These are phyloP conservation scores for Cataglyphis altisquamis DNA, from an alignment of 2,888 invertebrate genomes.

Conservation along the genomic window DNA sequence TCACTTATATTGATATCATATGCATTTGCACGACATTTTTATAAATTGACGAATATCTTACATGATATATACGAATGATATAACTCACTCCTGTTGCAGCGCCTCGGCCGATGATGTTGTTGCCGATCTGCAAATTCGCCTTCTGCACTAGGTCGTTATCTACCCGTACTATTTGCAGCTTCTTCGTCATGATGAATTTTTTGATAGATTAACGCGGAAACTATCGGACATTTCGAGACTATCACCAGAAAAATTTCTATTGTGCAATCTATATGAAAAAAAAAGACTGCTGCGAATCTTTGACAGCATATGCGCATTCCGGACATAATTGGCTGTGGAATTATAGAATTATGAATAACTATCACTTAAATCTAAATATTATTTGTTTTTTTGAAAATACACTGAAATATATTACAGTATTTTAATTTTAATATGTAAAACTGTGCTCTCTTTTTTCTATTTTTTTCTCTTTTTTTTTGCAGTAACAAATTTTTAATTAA, in stretches of 20 bases:
- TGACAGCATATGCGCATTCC: background rate
- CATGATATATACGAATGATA: background rate
- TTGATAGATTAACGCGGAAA: background rate
- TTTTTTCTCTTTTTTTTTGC: background rate
- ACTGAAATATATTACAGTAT: background rate
- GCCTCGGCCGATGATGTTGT: constrained; percentile 75
- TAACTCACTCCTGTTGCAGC: constrained; percentile 72
- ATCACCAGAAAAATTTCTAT: background rate
- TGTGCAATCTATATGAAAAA: background rate
- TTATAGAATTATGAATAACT: background rate
- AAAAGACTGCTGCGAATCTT: background rate
- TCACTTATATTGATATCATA: background rate
- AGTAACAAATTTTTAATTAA: background rate
- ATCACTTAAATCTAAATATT: background rate
- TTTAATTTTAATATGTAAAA: background rate
- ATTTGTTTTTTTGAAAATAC: background rate
- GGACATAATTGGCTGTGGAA: background rate
- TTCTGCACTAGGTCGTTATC: constrained; percentile 75
- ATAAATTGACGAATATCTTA: background rate
- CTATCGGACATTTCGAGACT: constrained; percentile 23
- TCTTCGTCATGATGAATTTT: constrained; percentile 68
- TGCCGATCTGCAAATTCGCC: constrained; percentile 75
- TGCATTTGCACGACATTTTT: background rate
- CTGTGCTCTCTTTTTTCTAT: background rate
- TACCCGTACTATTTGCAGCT: constrained; percentile 77